phyloP scores from a whole-genome alignment of 2,888 invertebrate genomes.

The Ormyrus labotus region DNA sequence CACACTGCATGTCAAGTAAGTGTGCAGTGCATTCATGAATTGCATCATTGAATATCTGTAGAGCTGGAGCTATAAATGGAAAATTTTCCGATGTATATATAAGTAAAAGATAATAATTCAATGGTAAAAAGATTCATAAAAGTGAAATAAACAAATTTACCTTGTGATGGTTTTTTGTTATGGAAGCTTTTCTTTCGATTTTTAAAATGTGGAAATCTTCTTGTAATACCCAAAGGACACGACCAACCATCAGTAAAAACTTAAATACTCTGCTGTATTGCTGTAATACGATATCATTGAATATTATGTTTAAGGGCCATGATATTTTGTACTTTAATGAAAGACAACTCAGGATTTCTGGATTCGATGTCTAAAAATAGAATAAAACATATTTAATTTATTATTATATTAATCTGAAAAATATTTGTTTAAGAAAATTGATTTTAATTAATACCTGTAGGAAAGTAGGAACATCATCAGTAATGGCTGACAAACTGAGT shows the following conservation, averaged over 20 bases:
- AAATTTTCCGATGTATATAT: slow-evolving; percentile 7
- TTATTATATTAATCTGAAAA: slow-evolving; percentile 4
- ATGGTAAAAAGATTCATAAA: slow-evolving; percentile 9
- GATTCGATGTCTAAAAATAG: slow-evolving; percentile 71
- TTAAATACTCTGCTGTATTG: slow-evolving; percentile 87
- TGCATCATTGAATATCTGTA: slow-evolving; percentile 87
- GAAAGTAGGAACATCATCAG: slow-evolving; percentile 63
- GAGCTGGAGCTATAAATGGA: slow-evolving; percentile 78
- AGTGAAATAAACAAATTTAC: slow-evolving; percentile 56
- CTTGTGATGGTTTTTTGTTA: slow-evolving; percentile 81
- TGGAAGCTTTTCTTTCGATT: slow-evolving; percentile 78
- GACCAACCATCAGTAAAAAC: slow-evolving; percentile 84
- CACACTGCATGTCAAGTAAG: slow-evolving; percentile 87
- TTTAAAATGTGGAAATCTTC: slow-evolving; percentile 84
- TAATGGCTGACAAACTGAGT: slow-evolving; percentile 67
- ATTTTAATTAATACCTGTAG: slow-evolving; percentile 72
- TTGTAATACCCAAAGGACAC: slow-evolving; percentile 86
- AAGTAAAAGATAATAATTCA: background rate
- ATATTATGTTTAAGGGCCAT: slow-evolving; percentile 88
- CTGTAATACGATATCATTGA: slow-evolving; percentile 83
- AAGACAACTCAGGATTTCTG: slow-evolving; percentile 83
- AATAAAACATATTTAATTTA: slow-evolving; percentile 13
- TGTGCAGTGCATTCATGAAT: slow-evolving; percentile 85
- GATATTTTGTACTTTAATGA: slow-evolving; percentile 83
- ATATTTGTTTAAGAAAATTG: background rate